These are phyloP conservation scores for Tribolium castaneum DNA, from an alignment of 1,140 invertebrate genomes.

Conservation along the genomic window DNA sequence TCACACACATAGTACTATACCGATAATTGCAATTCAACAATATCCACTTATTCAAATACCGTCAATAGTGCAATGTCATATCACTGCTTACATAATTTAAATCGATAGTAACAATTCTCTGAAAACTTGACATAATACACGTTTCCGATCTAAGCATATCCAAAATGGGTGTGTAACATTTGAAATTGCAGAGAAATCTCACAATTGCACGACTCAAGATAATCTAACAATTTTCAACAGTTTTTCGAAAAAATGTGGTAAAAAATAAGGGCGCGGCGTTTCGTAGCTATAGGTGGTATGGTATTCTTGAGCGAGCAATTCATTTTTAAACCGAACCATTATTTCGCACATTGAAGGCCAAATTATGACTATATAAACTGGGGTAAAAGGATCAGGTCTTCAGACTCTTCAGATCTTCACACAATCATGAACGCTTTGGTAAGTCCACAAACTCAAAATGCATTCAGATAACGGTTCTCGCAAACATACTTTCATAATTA, in stretches of 20 bases:
- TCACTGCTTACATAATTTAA: background rate
- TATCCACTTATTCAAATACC: background rate
- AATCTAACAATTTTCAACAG: background rate
- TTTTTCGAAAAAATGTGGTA: background rate
- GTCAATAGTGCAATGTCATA: conserved; percentile 3
- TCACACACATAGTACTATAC: conserved; percentile 8
- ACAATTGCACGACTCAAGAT: conserved; percentile 12
- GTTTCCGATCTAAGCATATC: background rate
- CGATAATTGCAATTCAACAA: background rate
- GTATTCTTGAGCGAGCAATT: conserved; percentile 1
- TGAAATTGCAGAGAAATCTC: conserved; percentile 7
- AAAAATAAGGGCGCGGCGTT: conserved; percentile 25
- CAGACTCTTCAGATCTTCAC: conserved; percentile 25
- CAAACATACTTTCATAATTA: conserved; percentile 25
- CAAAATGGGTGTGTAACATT: conserved; percentile 18
- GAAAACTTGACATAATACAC: conserved; percentile 5
- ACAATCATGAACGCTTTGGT: conserved; percentile 21
- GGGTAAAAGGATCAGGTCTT: conserved; percentile 5
- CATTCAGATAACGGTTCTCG: background rate
- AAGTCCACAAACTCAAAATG: conserved; percentile 1
- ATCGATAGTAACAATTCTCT: conserved; percentile 2
- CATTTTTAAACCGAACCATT: background rate
- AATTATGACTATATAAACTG: conserved; percentile 19
- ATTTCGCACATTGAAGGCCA: conserved; percentile 17
- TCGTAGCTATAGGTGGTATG: conserved; percentile 22